Evolutionary conservation across 2,797 vertebrate genomes (phyloP).

Genomic region (Todus mexicanus): DNA sequence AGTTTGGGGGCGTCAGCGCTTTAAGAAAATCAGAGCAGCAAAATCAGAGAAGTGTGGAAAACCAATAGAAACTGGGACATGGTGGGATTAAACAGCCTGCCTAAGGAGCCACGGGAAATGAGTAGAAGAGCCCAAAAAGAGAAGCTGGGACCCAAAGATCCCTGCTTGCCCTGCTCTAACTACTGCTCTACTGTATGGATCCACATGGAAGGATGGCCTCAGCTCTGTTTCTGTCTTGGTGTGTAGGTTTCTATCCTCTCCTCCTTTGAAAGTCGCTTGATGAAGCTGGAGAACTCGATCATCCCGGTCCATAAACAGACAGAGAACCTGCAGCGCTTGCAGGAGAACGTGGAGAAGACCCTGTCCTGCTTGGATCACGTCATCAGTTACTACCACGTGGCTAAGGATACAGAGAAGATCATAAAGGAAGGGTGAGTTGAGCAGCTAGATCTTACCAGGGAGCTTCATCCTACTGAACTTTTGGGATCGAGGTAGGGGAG

Average conservation of each 20-base stretch:
- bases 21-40: neutral
- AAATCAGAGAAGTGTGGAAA: neutral
- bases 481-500: neutral
- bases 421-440: conserved; percentile 90
- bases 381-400: conserved; percentile 97
- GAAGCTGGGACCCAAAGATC: neutral
- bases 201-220: neutral
- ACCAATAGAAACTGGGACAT: neutral
- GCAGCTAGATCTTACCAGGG: neutral
- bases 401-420: conserved; percentile 93
- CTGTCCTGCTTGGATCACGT: conserved; percentile 94
- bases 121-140: neutral
- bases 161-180: neutral
- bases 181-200: neutral
- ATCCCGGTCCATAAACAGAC: conserved; percentile 98
- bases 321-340: conserved; percentile 94
- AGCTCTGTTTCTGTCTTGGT: neutral
- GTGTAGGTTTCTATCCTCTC: conserved; percentile 93
- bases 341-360: conserved; percentile 97
- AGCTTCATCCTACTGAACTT: neutral
- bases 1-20: neutral
- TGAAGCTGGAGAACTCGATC: conserved; percentile 98
- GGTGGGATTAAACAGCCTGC: neutral
- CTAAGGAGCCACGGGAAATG: neutral
- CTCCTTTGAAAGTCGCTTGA: conserved; percentile 95